Base-by-base conservation (phyloP, 2,888 invertebrate species). In the Drosophila rellima region DNA sequence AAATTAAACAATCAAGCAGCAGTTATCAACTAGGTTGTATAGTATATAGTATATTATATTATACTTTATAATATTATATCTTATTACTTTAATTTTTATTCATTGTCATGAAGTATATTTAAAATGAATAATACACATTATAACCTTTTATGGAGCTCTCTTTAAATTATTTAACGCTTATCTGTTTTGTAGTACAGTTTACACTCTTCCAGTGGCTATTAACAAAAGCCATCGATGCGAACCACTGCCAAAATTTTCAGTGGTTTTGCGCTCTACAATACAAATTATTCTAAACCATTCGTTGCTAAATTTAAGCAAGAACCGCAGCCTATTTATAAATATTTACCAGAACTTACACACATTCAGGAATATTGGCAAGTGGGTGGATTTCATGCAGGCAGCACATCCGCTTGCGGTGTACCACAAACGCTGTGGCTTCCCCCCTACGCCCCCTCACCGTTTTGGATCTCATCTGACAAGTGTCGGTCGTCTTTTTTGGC, bases 291-390 rank as follows among this genome's bases (percentile, higher is more conserved):
- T 40, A 54, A 68, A 52, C 48, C 40, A 26, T 23, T 47, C 78
- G 66, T 37, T 70, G 68, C 62, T 76, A 69, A 85, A 85, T 88
- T 82, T 80, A 73, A 82, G 67, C 44, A 47, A 65, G 26, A 56
- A 69, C 88, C 82, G 33, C 88, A 88, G 73, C 63, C 70, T 67
- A 85, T 82, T 82, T 88, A 82, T 88, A 88, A 85, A 79, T 82
- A 85, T 85, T 85, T 76, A 73, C 52, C 80, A 55, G 61, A 68
- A 57, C 63, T 59, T 64, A 26, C 55, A 31, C 56, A 29, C 35
- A 60, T 15, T 11, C 18, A 26, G 15, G 44, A 13, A 23, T 31
- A 37, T 56, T 40, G 48, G 42, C 40, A 31, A 57, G 65, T 45
- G 52, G 52, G 69, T 17, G 37, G 37, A 17, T 60, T 54, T 59